These are phyloP conservation scores for Anas platyrhynchos DNA, from an alignment of 2,113 vertebrate genomes.

Conservation along the genomic window DNA sequence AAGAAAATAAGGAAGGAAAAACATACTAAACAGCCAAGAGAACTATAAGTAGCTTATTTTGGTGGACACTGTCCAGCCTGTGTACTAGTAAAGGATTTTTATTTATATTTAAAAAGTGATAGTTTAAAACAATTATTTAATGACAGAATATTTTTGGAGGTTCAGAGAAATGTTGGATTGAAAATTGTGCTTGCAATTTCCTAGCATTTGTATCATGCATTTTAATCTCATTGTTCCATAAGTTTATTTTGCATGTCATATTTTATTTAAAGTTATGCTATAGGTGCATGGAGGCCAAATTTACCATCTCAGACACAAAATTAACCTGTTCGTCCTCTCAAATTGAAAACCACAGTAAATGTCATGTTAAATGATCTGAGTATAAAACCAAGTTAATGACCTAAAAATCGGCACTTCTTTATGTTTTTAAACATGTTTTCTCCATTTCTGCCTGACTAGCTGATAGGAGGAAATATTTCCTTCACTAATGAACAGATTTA, in stretches of 20 bases:
- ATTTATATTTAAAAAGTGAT: rapidly evolving
- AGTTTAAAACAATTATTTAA: not conserved
- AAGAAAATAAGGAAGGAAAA: not conserved
- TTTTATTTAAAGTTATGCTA: not conserved
- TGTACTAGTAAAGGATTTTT: not conserved
- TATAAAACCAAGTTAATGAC: not conserved
- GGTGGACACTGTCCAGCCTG: not conserved
- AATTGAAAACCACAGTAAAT: not conserved
- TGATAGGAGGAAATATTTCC: not conserved
- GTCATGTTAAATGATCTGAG: not conserved
- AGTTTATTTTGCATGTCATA: not conserved
- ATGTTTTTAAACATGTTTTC: not conserved
- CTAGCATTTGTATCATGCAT: not conserved
- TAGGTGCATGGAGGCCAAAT: not conserved
- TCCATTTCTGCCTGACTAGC: not conserved
- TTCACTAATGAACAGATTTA: slow-evolving; percentile 16
- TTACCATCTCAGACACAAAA: not conserved
- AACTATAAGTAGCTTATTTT: not conserved
- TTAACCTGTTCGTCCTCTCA: not conserved
- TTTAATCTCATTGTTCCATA: not conserved
- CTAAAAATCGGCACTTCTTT: not conserved
- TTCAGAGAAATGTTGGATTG: not conserved
- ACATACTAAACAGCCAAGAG: not conserved
- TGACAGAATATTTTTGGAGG: not conserved
- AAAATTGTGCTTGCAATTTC: not conserved